Conservation (phyloP, 2,797 vertebrate species). For the Brachymystax lenok region DNA sequence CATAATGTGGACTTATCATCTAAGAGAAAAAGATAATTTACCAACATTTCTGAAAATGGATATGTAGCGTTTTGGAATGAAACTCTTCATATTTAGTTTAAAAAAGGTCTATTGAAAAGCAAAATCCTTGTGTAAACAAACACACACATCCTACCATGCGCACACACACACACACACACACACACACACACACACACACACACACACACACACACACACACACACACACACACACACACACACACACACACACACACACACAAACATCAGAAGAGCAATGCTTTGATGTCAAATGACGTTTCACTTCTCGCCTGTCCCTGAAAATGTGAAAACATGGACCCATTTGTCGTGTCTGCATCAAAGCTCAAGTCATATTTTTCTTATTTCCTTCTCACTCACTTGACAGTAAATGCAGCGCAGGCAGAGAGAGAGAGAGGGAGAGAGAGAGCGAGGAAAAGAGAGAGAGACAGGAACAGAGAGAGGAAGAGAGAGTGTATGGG, state of each 20-base stretch:
- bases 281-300: slow-evolving; percentile 54
- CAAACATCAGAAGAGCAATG: slow-evolving; percentile 9
- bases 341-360: slow-evolving; percentile 55
- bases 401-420: slow-evolving; percentile 51
- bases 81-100: no score
- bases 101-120: not conserved
- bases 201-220: slow-evolving; percentile 21
- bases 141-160: not conserved
- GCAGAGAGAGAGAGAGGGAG: slow-evolving; percentile 22
- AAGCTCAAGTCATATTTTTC: slow-evolving; percentile 50
- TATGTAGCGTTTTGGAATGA: no score
- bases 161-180: slow-evolving; percentile 37
- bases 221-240: slow-evolving; percentile 23
- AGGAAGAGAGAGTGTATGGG: slow-evolving; percentile 2
- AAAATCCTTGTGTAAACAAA: slow-evolving; percentile 19
- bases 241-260: slow-evolving; percentile 7
- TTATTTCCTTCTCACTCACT: slow-evolving; percentile 36
- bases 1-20: no score
- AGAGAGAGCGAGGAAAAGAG: slow-evolving; percentile 2
- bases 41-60: no score
- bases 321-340: slow-evolving; percentile 27
- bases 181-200: slow-evolving; percentile 10
- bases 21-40: no score
- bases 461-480: slow-evolving; percentile 19
- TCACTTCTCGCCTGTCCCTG: slow-evolving; percentile 55